Evolutionary conservation across 2,113 vertebrate genomes (phyloP).

Genomic region (Syngnathus typhle): DNA sequence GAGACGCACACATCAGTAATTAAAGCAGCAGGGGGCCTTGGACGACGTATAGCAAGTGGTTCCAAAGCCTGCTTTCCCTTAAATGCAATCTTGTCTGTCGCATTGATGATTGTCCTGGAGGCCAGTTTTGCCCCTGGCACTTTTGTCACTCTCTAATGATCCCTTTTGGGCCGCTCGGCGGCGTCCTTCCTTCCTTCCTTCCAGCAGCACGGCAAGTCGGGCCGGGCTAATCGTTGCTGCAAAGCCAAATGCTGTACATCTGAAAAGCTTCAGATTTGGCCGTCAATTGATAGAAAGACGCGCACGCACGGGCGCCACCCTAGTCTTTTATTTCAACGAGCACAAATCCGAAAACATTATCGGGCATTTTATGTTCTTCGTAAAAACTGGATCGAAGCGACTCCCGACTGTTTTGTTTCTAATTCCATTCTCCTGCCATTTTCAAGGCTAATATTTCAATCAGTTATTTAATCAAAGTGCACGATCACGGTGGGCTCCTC

Average conservation of each 20-base stretch:
- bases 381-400: not conserved
- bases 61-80: slow-evolving; percentile 45
- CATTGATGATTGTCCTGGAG: slow-evolving; percentile 71
- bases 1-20: slow-evolving; percentile 75
- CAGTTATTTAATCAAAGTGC: not conserved
- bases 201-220: slow-evolving; percentile 50
- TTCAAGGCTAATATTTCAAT: not conserved
- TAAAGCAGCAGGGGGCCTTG: slow-evolving; percentile 74
- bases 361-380: not conserved
- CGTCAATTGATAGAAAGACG: slow-evolving; percentile 11
- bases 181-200: slow-evolving; percentile 29
- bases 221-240: slow-evolving; percentile 62
- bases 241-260: slow-evolving; percentile 38
- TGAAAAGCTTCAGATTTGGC: slow-evolving; percentile 50
- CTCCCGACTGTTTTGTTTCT: not conserved
- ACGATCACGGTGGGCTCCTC: no score
- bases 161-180: slow-evolving; percentile 54
- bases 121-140: slow-evolving; percentile 72
- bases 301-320: not conserved
- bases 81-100: slow-evolving; percentile 61
- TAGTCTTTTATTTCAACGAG: not conserved
- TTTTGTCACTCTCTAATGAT: slow-evolving; percentile 76
- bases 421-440: no score
- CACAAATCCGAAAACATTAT: slow-evolving; percentile 5
- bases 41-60: slow-evolving; percentile 50